A percentile compares a stretch with the other conserved stretches of the same genome.
Conservation (phyloP, 2,113 vertebrate genomes). For the Taxidea taxus region DNA sequence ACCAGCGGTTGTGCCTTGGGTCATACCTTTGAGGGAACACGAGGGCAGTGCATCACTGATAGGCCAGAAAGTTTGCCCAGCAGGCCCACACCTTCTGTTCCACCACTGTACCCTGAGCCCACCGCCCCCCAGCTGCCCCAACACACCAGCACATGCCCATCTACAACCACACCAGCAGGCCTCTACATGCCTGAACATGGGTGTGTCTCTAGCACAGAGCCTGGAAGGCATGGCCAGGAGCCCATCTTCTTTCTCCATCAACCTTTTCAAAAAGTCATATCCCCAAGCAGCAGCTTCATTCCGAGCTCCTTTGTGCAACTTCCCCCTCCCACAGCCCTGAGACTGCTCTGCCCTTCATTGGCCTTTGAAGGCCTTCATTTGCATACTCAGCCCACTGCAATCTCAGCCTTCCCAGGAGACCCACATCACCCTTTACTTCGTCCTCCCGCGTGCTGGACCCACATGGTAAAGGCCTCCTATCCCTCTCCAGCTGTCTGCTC, state of each 20-base stretch:
- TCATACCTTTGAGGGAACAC: constrained; percentile 88
- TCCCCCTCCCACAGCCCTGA: background rate
- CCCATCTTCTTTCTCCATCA: background rate
- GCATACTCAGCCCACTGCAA: background rate
- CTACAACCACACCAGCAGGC: background rate
- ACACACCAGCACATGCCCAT: background rate
- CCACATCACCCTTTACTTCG: background rate
- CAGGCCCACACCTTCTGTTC: background rate
- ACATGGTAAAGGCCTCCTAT: background rate
- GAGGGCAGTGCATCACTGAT: constrained; percentile 47
- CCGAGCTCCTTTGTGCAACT: too few relatives aligned
- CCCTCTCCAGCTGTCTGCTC: background rate
- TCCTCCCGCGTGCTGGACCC: background rate
- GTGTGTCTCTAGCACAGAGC: background rate
- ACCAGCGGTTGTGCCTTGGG: constrained; percentile 96
- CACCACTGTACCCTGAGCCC: background rate
- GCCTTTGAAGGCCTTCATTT: background rate
- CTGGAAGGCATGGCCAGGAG: background rate
- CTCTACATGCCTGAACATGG: too few relatives aligned
- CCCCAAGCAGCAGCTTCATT: background rate
- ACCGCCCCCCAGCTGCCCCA: background rate
- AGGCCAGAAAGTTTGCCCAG: background rate
- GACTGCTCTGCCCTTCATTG: background rate
- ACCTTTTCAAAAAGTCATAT: background rate
- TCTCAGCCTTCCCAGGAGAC: background rate